Base-by-base conservation (phyloP, 1,140 invertebrate species). In the Aethina tumida region DNA sequence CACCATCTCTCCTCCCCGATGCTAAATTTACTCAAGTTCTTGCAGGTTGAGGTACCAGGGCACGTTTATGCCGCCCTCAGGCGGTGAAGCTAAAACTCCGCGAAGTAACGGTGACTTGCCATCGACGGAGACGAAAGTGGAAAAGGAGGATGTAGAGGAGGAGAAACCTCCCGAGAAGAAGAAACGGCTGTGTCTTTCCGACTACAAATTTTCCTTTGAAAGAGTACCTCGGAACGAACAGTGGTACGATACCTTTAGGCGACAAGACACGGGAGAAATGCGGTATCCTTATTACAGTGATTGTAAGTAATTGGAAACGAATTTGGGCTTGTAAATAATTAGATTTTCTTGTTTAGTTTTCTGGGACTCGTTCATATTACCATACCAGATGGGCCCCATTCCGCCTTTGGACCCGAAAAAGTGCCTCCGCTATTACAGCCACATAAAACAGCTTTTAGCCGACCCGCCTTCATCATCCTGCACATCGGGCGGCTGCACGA, bases 121-220 rank as follows among this genome's bases (percentile, higher is more conserved):
- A 4, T 25, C 25, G 6, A 56, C 27, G 8, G 45, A 47, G 27
- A 19, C 21, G 19, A 35, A 35, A 17, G 28, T 18, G 2, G 39
- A 41, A 30, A 32, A 35, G 17, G 32, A 35, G n/a, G 38, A 36
- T 3, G 29, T 24, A 2, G 19, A 10, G 14, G 18, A 38, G 18
- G 30, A 45, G 41, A 37, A 29, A 24, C 18, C 27, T 17, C 35
- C 32, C 13, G 5, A 24, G 17, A 33, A 49, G 34, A 41, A 24
- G 27, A 34, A 43, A 21, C 32, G n/a, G 32, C 10, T 58, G 3
- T 34, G 49, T 28, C 45, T 59, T 28, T 35, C 58, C 10, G 55
- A 76, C 49, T 67, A 81, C 55, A 70, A 75, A 34, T 87, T 84
- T 55, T 77, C 81, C 0, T 87, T 87, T 52, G 82, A 87, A 60